Evolutionary conservation across 2,797 vertebrate genomes (phyloP).

Genomic region (Notolabrus celidotus): DNA sequence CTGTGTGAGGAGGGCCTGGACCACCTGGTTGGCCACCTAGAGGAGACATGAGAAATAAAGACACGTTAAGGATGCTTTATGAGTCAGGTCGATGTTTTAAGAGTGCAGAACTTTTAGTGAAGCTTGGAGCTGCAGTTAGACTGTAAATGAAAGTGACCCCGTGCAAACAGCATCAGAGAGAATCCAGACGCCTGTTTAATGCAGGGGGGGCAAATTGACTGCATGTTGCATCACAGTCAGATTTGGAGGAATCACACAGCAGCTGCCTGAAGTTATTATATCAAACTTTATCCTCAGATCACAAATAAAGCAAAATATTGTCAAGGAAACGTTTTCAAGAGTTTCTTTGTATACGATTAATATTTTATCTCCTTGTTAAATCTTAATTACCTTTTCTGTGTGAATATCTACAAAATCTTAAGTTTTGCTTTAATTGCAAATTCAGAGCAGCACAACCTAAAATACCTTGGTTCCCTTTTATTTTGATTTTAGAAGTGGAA

Average conservation of each 20-base stretch:
- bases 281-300: conserved; percentile 16
- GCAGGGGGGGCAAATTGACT: conserved; percentile 47
- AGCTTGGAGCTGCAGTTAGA: conserved; percentile 13
- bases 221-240: conserved; percentile 56
- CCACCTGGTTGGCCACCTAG: conserved; percentile 95
- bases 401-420: conserved; percentile 4
- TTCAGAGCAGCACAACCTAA: conserved; percentile 1
- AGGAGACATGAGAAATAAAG: conserved; percentile 19
- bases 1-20: conserved; percentile 94
- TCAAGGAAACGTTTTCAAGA: conserved; percentile 3
- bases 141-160: conserved; percentile 16
- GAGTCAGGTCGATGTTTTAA: neutral
- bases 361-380: neutral
- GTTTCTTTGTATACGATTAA: neutral
- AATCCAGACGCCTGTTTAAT: conserved; percentile 22
- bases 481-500: conserved; percentile 36
- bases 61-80: neutral
- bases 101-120: neutral
- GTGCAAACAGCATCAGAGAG: conserved; percentile 31
- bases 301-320: conserved; percentile 15
- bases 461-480: conserved; percentile 12
- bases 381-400: neutral
- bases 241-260: conserved; percentile 28
- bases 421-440: conserved; percentile 2
- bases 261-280: conserved; percentile 17